Base-by-base conservation (phyloP, 2,888 invertebrate genomes). In the Protodeltote pygarga region DNA sequence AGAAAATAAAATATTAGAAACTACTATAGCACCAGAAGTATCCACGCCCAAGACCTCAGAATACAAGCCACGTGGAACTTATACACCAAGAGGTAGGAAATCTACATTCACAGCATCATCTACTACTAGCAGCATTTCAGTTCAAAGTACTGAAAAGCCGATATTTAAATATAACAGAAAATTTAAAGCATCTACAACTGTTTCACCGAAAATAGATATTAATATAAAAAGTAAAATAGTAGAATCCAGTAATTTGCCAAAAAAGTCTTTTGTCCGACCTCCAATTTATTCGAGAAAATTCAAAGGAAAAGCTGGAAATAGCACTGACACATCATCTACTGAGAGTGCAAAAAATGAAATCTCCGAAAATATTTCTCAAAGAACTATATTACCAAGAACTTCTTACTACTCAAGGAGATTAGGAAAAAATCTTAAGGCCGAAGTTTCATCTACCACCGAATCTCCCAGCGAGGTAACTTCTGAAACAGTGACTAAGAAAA, bases 141-240 rank as follows among this genome's bases (percentile, higher is more conserved):
- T 40, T 17, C 50, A 57, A 52, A 77, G 65, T 53, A 65, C 79
- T 1, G 81, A 82, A 65, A 85, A 78, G 63, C 65, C 74, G 6
- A 35, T 62, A 6, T 81, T 77, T 16, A 92, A 89, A 67, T 91
- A 79, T 52, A 89, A 65, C 39, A 83, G 90, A 73, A 91, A 88
- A 73, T 79, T 83, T 29, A 89, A 89, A 77, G 55, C 70, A 9
- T 77, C 80, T 14, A 78, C 85, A 8, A 74, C 77, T 5, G 80
- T 76, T 46, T 38, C 73, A 29, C 68, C 87, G 3, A 76, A 65
- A 44, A 46, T 46, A 28, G 82, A 81, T 46, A 70, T 41, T 10
- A n/a, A n/a, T n/a, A 45, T 64, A 15, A 81, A 81, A 58, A 73
- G 24, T 15, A 85, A 78, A 69, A 65, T 63, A 16, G 45, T 73